Conservation (phyloP, 2,113 vertebrate species). For the Xerus inauris region DNA sequence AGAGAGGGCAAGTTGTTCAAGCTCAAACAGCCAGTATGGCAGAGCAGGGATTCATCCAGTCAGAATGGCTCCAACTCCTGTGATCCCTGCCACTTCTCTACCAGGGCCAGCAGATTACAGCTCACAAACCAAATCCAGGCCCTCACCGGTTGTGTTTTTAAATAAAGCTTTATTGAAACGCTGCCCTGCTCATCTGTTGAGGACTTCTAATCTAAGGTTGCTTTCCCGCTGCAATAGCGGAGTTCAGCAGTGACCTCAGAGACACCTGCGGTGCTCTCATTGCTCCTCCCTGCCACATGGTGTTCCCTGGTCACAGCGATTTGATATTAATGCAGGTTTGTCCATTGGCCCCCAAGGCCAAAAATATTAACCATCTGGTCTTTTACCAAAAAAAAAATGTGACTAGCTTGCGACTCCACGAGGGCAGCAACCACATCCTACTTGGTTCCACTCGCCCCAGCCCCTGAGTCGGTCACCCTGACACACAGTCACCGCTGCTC, state of each 20-base stretch:
- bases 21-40: not conserved
- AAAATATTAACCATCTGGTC: not conserved
- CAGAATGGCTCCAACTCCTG: not conserved
- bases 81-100: not conserved
- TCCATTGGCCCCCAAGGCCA: not conserved
- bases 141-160: not conserved
- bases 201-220: not conserved
- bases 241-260: not conserved
- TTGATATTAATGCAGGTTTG: not conserved
- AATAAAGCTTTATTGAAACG: slow-evolving; percentile 6
- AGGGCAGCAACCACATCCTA: too few relatives aligned
- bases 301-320: not conserved
- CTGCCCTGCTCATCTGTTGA: not conserved
- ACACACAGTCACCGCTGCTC: too few relatives aligned
- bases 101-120: not conserved
- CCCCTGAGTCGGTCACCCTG: too few relatives aligned
- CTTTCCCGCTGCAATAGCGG: not conserved
- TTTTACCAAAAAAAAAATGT: too few relatives aligned
- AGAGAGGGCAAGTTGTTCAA: too few relatives aligned
- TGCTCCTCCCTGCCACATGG: accelerated
- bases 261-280: not conserved
- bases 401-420: too few relatives aligned
- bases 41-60: not conserved
- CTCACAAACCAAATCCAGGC: not conserved
- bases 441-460: too few relatives aligned